Evolutionary conservation across 1,140 invertebrate genomes (phyloP).

Genomic region (Drosophila trapezifrons): DNA sequence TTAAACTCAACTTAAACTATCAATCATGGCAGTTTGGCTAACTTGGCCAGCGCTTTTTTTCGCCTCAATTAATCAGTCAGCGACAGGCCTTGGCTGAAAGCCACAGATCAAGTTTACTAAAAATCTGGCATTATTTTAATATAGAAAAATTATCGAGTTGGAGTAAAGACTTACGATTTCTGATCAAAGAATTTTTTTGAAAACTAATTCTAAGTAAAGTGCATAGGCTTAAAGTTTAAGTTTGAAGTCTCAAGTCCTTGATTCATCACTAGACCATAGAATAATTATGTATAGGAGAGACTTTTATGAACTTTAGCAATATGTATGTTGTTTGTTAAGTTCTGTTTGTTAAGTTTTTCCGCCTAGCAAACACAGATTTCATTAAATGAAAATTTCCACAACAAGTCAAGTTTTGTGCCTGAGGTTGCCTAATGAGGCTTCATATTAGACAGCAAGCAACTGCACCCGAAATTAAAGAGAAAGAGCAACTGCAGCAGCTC

Average conservation of each 20-base stretch:
- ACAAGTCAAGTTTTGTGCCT: background rate
- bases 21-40: constrained; percentile 54
- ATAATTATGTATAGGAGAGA: background rate
- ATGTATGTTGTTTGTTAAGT: too few relatives aligned
- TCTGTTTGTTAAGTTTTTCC: too few relatives aligned
- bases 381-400: too few relatives aligned
- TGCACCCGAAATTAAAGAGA: constrained; percentile 1
- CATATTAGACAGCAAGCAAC: background rate
- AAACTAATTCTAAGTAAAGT: too few relatives aligned
- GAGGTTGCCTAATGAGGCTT: constrained; percentile 3
- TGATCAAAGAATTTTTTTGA: too few relatives aligned
- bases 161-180: background rate
- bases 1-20: constrained; percentile 67
- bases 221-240: background rate
- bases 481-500: constrained; percentile 11
- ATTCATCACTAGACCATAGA: fast-evolving
- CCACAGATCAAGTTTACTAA: constrained; percentile 15
- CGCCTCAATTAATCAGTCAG: constrained; percentile 68
- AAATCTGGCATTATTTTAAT: constrained; percentile 1
- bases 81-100: constrained; percentile 28
- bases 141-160: background rate
- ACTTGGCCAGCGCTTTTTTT: constrained; percentile 46
- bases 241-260: background rate
- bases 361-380: too few relatives aligned
- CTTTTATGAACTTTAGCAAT: background rate